Conservation (phyloP, 2,113 vertebrate genomes). For the Chauna torquata region DNA sequence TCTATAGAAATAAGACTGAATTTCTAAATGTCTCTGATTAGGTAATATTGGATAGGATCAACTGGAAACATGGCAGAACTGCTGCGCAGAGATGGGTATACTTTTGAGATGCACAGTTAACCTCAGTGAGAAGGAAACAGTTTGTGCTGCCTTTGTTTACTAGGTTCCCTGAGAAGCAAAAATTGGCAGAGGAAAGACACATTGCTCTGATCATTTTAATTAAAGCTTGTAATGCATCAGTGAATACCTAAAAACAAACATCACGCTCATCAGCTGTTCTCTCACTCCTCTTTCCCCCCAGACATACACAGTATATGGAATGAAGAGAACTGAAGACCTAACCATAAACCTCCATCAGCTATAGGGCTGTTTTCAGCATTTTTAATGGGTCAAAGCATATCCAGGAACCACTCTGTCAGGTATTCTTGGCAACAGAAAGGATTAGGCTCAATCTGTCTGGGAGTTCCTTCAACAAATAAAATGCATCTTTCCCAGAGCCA, state of each 20-base stretch:
- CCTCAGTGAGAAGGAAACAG: constrained; percentile 40
- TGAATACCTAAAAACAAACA: constrained; percentile 27
- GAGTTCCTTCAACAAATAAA: background rate
- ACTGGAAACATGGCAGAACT: background rate
- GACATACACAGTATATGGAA: background rate
- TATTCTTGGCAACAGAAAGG: background rate
- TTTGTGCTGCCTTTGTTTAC: constrained; percentile 56
- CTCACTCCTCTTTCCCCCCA: background rate
- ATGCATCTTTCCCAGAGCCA: background rate
- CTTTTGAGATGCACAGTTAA: constrained; percentile 17
- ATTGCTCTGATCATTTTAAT: constrained; percentile 70
- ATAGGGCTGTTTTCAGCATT: background rate
- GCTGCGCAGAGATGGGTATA: background rate
- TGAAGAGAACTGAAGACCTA: background rate
- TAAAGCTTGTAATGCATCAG: constrained; percentile 60
- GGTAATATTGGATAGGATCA: background rate
- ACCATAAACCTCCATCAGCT: background rate
- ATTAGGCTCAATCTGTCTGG: background rate
- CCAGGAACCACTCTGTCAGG: background rate
- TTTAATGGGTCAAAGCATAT: background rate
- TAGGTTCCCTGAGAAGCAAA: constrained; percentile 51
- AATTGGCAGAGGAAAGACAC: constrained; percentile 50
- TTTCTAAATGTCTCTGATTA: background rate
- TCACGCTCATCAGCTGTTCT: constrained; percentile 6
- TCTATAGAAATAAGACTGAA: background rate